Conservation (phyloP, 2,888 invertebrate species). For the Sarcophaga caerulescens region DNA sequence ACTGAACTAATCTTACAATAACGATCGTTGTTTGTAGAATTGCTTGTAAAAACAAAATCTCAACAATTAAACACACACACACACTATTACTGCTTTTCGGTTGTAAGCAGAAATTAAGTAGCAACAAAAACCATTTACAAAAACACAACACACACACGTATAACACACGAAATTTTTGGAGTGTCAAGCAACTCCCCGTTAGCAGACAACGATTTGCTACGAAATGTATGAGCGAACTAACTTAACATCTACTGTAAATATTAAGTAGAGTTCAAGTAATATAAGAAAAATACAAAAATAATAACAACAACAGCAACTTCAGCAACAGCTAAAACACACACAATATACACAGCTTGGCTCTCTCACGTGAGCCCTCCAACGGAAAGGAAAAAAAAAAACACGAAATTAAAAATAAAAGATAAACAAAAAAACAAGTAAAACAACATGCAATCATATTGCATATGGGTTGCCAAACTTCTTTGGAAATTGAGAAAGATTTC, state of each 20-base stretch:
- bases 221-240: constrained; percentile 57
- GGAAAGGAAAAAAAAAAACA: constrained; percentile 15
- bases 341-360: background rate
- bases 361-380: constrained; percentile 45
- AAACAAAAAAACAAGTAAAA: constrained; percentile 38
- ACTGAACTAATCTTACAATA: constrained; percentile 41
- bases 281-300: constrained; percentile 38
- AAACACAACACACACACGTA: constrained; percentile 23
- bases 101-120: background rate
- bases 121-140: constrained; percentile 24
- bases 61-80: constrained; percentile 53
- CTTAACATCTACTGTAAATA: constrained; percentile 55
- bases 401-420: constrained; percentile 4
- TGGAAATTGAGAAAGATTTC: too few species aligned
- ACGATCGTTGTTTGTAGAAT: constrained; percentile 15
- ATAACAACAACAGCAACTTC: constrained; percentile 24
- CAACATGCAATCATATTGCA: constrained; percentile 22
- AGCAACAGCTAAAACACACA: constrained; percentile 11
- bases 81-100: background rate
- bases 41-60: constrained; percentile 40
- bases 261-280: constrained; percentile 46
- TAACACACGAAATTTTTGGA: background rate
- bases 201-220: constrained; percentile 57
- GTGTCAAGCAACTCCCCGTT: constrained; percentile 44
- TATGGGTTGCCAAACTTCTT: background rate